Evolutionary conservation across 2,888 invertebrate genomes (phyloP), one percentile per base, ranked within the genome.

Genomic region (Lasioglossum leucozonium): DNA sequence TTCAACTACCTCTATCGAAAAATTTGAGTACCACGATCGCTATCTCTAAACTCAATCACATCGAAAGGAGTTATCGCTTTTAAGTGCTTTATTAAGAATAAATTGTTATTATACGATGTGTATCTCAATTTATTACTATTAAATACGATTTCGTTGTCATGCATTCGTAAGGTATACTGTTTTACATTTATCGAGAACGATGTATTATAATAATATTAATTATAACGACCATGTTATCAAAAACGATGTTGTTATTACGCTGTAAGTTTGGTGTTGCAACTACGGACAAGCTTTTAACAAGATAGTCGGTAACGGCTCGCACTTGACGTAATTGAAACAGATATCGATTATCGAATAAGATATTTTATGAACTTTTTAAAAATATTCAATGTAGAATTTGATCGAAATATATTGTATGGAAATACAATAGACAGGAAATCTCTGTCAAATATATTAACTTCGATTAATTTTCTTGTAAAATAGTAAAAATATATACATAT

Each of bases 1-100:
- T 18, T n/a, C 18, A 55, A 55, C 44, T 13, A 73, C 55, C 30
- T 79, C 62, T 82, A 44, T n/a, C 55, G 44, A 79, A 16, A 34
- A 16, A 13, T 58, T 55, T 55, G n/a, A 34, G 51, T 22, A 65
- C 51, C 40, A 79, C n/a, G 5, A 40, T 42, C 13, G 40, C n/a
- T 40, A 69, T 69, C 69, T 69, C n/a, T 67, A 67, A 67, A 37
- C 67, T n/a, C 13, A 40, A 69, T 69, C 40, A 40, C 40, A 40
- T 69, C n/a, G 67, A 11, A 69, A 69, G 6, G n/a, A 13, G 22
- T 40, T 69, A 69, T 69, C 13, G 37, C 34, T 69, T 62, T 62
- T 18, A 37, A 69, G 37, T 40, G 10, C 0, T 40, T 69, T 69
- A 40, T 11, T 40, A 13, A n/a, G 6, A 69, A 69, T 40, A 42